Evolutionary conservation across 2,888 invertebrate species (phyloP).

Genomic region (Poecilus cupreus): DNA sequence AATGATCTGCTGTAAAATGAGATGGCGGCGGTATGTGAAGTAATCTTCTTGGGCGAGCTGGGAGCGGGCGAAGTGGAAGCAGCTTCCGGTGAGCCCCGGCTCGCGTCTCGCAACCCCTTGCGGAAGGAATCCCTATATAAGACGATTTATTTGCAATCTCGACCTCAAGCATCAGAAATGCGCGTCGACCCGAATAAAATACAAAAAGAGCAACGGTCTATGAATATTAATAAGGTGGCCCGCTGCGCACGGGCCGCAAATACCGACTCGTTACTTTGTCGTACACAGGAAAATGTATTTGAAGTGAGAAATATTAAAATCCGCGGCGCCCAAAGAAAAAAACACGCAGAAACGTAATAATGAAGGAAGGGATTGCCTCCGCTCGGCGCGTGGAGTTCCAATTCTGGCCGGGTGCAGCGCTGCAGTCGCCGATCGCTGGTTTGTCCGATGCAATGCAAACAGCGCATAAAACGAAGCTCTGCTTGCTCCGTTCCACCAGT

Average conservation of each 20-base stretch:
- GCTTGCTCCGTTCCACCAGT: not conserved
- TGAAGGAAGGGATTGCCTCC: constrained; percentile 14
- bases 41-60: not conserved
- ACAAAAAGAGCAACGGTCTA: constrained; percentile 58
- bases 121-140: constrained; percentile 56
- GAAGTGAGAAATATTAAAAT: constrained; percentile 59
- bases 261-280: constrained; percentile 49
- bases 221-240: constrained; percentile 59
- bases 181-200: constrained; percentile 60
- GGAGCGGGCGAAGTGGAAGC: not conserved
- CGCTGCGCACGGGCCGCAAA: constrained; percentile 12
- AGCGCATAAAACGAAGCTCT: constrained; percentile 31
- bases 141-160: constrained; percentile 60
- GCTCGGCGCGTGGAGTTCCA: not conserved
- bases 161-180: constrained; percentile 59
- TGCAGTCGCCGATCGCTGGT: not conserved
- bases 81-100: not conserved
- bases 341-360: constrained; percentile 53
- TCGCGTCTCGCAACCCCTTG: not conserved
- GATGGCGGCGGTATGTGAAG: no score
- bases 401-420: not conserved
- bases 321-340: constrained; percentile 19
- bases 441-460: constrained; percentile 14
- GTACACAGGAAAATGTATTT: constrained; percentile 50
- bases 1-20: no score